Evolutionary conservation across 1,140 invertebrate genomes (phyloP), one percentile per base, ranked within the genome.

Genomic region (Scylla paramamosain): DNA sequence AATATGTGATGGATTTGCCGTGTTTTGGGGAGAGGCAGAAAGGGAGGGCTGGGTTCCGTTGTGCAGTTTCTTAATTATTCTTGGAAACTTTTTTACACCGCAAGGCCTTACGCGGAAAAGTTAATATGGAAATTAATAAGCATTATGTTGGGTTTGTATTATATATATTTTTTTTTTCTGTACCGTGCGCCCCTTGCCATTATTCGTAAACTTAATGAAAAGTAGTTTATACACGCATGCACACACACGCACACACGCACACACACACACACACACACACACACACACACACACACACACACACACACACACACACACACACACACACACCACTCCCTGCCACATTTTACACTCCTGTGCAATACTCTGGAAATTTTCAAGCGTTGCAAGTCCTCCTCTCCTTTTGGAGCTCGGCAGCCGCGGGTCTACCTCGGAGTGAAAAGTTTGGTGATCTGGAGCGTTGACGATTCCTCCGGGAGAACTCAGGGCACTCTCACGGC

Each of bases 291-390:
- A 77, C 67, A 77, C 67, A 77, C 67, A 77, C 67, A 77, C 67
- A 77, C 67, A 77, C 67, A 77, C 67, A 77, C 67, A 77, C 67
- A 77, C 67, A 77, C 67, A n/a, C 67, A 77, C 67, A n/a, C 67
- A 77, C 67, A 77, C 67, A 77, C 67, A n/a, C 20, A n/a, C 20
- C n/a, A 77, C 67, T 77, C 25, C 67, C 67, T n/a, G 67, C 67
- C 67, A 77, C 67, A 77, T 77, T 77, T 77, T 77, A 77, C 67
- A 77, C 20, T n/a, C 67, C 67, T n/a, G 67, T n/a, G 67, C 67
- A 77, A 77, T 77, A 77, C 67, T 77, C 67, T n/a, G 20, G n/a
- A 77, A 77, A 77, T 77, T 77, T 77, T 77, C 67, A n/a, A 77
- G 67, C 67, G 67, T 77, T 77, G 67, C 67, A n/a, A 77, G 67